Percentiles rank a stretch among this genome's conserved stretches.
Evolutionary conservation across 2,113 vertebrate species (phyloP).

Genomic region (Gulo gulo): DNA sequence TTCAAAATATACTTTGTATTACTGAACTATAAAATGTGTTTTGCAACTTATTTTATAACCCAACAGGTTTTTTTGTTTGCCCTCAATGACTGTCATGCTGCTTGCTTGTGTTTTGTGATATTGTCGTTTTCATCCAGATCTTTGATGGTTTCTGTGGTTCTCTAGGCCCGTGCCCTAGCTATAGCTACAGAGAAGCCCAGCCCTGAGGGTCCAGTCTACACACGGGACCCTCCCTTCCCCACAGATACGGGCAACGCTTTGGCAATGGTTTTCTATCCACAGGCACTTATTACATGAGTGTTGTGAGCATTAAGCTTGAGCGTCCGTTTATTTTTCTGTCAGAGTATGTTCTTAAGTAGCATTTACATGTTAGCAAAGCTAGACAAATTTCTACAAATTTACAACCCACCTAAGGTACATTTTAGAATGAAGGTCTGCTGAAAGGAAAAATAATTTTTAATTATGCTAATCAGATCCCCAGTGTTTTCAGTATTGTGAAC

Average conservation of each 20-base stretch:
- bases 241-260: not conserved
- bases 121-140: not conserved
- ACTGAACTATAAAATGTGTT: not conserved
- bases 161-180: not conserved
- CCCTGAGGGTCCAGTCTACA: not conserved
- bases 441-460: not conserved
- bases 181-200: not conserved
- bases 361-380: not conserved
- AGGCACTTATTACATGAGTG: not conserved
- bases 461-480: not conserved
- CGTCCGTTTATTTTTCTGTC: not conserved
- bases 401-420: not conserved
- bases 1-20: not conserved
- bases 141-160: not conserved
- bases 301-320: not conserved
- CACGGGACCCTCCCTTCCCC: not conserved
- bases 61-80: not conserved
- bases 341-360: not conserved
- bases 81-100: not conserved
- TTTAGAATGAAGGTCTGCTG: not conserved
- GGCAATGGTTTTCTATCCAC: not conserved
- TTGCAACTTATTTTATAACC: not conserved
- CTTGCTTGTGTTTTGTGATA: not conserved
- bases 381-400: not conserved
- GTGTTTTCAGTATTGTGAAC: not conserved